Base-by-base conservation (phyloP, 2,888 invertebrate species). In the Dendrolimus pini region DNA sequence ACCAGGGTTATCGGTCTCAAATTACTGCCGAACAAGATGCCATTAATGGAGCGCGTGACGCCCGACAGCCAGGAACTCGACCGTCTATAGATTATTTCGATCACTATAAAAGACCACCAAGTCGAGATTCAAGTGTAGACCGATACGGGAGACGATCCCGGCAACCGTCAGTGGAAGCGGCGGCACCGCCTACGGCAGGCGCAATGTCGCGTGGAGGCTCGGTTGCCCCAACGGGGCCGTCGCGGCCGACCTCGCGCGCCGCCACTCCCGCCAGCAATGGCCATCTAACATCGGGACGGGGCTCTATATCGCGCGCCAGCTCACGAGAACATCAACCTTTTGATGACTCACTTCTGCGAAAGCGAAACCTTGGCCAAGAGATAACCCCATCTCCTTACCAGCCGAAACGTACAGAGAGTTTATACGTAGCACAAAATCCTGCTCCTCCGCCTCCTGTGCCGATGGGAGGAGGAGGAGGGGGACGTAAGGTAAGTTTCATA, bases 21-120 rank as follows among this genome's bases (percentile, higher is more conserved):
- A 65, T 67, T 78, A 59, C 89, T 75, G 69, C 85, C 77, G 78
- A 93, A 81, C 78, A 85, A 67, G 88, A 87, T 14, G 66, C 76
- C 18, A 68, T 82, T 7, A 87, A 87, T 55, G 85, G 85, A 54
- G 73, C 78, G 13, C 77, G 84, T 12, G 93, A 92, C 61, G 89
- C 84, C 65, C 76, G 83, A 53, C 72, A 74, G 47, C 70, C 76
- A 30, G 83, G 82, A n/a, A 69, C 78, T 1, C 77, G 89, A 12
- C 85, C 95, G 10, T 95, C 96, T 69, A 96, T 96, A 76, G 97
- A 97, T 83, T 96, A 97, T 76, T 97, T 97, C 79, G 98, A 98
- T 83, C 98, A 98, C 79, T 98, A 98, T 83, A 96, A 97, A 83
- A 92, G 96, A 79, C 96, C 97, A 57, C 96, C 97, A 1, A 97